A percentile compares a stretch with the other conserved stretches of the same genome.
These are phyloP conservation scores for Aromia moschata DNA, from an alignment of 2,888 invertebrate genomes.

Conservation along the genomic window DNA sequence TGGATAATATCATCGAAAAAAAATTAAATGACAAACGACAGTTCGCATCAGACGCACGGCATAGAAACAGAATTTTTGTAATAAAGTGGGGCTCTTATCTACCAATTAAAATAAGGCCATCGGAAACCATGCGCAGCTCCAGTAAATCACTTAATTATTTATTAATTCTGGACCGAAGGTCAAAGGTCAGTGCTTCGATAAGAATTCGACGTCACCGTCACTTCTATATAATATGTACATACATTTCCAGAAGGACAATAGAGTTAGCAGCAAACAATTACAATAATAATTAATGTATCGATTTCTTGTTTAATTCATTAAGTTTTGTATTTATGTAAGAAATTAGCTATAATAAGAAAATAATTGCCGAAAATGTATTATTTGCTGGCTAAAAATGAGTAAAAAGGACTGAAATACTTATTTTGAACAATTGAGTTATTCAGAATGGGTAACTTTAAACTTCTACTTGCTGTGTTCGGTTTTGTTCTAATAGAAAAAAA, in stretches of 20 bases:
- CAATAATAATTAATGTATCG: not conserved
- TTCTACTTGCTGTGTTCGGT: no score
- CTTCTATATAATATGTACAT: no score
- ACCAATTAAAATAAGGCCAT: not conserved
- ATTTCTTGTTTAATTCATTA: no score
- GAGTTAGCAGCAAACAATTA: not conserved
- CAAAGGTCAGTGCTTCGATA: conserved; percentile 21
- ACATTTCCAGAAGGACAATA: conserved; percentile 8
- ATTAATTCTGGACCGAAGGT: conserved; percentile 14
- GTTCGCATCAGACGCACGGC: not conserved
- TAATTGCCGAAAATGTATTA: no score
- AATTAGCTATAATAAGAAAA: no score
- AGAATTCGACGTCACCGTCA: conserved; percentile 7
- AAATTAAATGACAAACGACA: not conserved
- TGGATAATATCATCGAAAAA: not conserved
- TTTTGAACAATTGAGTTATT: no score
- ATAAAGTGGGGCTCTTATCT: not conserved
- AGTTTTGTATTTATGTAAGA: no score
- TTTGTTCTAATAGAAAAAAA: no score
- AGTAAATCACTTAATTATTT: conserved; percentile 12
- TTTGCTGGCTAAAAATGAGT: no score
- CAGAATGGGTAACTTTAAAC: no score
- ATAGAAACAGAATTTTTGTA: not conserved
- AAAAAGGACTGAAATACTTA: no score
- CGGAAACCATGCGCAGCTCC: not conserved